A percentile compares a stretch with the other conserved stretches of the same genome.
Evolutionary conservation across 1,140 invertebrate species (phyloP).

Genomic region (Caenorhabditis remanei): DNA sequence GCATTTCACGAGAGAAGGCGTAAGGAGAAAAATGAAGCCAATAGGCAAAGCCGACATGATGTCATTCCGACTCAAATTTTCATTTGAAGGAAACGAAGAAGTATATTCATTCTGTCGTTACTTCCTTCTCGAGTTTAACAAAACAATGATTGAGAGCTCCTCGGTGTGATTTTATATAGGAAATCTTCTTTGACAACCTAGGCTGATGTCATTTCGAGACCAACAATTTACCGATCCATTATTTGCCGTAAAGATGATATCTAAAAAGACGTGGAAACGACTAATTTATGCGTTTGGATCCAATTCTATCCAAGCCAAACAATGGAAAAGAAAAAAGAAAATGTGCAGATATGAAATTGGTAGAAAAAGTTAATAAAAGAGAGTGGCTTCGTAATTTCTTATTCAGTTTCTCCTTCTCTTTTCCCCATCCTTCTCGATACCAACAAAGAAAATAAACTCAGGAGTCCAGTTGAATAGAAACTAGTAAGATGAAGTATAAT

Average conservation of each 20-base stretch:
- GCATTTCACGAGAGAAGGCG: slow-evolving; percentile 5
- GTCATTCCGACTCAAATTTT: slow-evolving; percentile 9
- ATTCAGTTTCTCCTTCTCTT: not conserved
- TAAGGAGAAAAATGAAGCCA: slow-evolving; percentile 24
- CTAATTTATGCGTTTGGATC: not conserved
- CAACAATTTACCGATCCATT: too few species aligned
- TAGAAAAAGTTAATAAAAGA: slow-evolving; percentile 3
- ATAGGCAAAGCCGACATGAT: not conserved
- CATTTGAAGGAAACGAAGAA: not conserved
- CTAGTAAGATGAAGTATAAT: too few species aligned
- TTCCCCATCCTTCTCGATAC: not conserved
- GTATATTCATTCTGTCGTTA: too few species aligned
- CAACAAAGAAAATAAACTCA: too few species aligned
- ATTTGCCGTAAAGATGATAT: not conserved
- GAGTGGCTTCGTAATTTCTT: not conserved
- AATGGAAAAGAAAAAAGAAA: not conserved
- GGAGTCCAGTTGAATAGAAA: too few species aligned
- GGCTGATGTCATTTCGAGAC: too few species aligned
- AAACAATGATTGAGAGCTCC: too few species aligned
- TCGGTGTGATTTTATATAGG: too few species aligned
- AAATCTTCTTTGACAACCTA: too few species aligned
- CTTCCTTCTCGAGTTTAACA: too few species aligned
- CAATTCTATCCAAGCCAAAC: not conserved
- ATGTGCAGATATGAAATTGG: not conserved
- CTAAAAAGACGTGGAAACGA: not conserved